Evolutionary conservation across 2,888 invertebrate species (phyloP), one percentile per base, ranked within the genome.

Genomic region (Standfussiana lucernea): DNA sequence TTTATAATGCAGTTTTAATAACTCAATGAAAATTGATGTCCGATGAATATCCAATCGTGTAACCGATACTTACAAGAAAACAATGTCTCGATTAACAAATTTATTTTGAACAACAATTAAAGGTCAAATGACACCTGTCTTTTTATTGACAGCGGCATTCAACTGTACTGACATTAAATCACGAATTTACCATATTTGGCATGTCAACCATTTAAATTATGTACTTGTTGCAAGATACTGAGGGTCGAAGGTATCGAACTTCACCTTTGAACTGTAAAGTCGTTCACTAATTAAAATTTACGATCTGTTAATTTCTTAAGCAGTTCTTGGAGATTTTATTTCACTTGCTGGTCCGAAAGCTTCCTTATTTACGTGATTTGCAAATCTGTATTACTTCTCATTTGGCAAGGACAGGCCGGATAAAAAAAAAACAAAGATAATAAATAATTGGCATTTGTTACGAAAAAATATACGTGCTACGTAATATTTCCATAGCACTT

Each of bases 131-230:
- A 71, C 83, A 85, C 80, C 80, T 78, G 85, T 69, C 72, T 69
- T 59, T 84, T 56, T 84, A 84, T 80, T 87, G 88, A 75, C 80
- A 77, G 35, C 79, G 77, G 76, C 88, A 86, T 88, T 86, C 80
- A 88, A 72, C 72, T 37, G 42, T 32, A 47, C 47, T 85, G 86
- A 83, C 85, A 88, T 86, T 88, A 86, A 86, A 88, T 85, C 83
- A 85, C 79, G 59, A 80, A 83, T 84, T 82, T 83, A 87, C 84
- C 88, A 76, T 86, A 82, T 84, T 80, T 82, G 80, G 82, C 45
- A 24, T n/a, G 32, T 72, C 62, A 79, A 79, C 67, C 37, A 71
- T 65, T 76, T 66, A 72, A 71, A 35, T 11, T 67, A 42, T 45
- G 78, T 45, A 77, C 70, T 77, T 78, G 59, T 64, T 66, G 71